Evolutionary conservation across 2,888 invertebrate genomes (phyloP).

Genomic region (Drosophila robusta): DNA sequence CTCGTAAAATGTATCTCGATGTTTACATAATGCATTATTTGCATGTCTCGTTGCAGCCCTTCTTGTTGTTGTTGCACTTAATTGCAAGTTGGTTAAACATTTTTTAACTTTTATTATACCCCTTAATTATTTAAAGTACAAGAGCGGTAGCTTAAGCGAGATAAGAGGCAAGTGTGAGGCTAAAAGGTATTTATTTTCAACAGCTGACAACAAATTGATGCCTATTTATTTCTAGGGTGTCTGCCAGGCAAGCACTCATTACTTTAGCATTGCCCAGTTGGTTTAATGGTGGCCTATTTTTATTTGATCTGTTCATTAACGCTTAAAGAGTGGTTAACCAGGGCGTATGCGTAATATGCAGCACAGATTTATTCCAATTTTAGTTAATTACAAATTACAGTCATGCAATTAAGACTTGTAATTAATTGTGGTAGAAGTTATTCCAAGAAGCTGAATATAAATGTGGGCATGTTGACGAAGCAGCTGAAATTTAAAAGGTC

Average conservation of each 20-base stretch:
- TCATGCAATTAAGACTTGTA: constrained; percentile 1
- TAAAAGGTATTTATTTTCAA: too few species aligned
- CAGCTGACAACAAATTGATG: too few species aligned
- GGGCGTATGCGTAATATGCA: constrained; percentile 44
- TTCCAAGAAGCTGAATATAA: background rate
- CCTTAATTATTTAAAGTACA: background rate
- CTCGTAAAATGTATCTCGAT: constrained; percentile 58
- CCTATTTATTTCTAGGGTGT: constrained; percentile 14
- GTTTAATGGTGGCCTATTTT: constrained; percentile 11
- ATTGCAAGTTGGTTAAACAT: constrained; percentile 56
- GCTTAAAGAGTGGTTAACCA: constrained; percentile 45
- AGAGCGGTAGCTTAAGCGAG: background rate
- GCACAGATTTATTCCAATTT: constrained; percentile 24
- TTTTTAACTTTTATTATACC: constrained; percentile 39
- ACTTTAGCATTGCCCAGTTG: constrained; percentile 4
- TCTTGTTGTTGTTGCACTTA: constrained; percentile 46
- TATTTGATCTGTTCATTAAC: constrained; percentile 45
- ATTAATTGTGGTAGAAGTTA: background rate
- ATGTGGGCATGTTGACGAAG: too few species aligned
- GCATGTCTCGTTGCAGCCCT: constrained; percentile 36
- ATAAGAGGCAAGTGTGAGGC: too few species aligned
- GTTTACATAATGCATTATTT: constrained; percentile 68
- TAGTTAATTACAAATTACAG: constrained; percentile 23
- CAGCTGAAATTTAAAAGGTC: too few species aligned
- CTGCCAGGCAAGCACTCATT: background rate